Evolutionary conservation across 1,140 invertebrate species (phyloP), one percentile per base, ranked within the genome.

Genomic region (Brachystomella parvula): DNA sequence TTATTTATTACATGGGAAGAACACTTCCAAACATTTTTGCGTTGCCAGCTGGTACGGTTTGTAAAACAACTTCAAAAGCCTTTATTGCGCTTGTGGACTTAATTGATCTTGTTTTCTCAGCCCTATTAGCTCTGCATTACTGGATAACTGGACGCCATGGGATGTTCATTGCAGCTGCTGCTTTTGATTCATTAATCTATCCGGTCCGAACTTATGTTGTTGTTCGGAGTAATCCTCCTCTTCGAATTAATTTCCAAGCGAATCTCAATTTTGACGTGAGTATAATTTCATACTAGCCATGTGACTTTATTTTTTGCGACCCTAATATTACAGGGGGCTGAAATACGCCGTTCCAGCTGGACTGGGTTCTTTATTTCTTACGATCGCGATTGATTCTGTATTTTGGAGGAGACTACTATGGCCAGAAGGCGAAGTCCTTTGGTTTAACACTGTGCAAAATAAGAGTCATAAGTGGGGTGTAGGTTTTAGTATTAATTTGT

Each of bases 351-450:
- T 89, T 68, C 87, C 87, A 59, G 83, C 86, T 64, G 91, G 88
- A 33, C 68, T 89, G 57, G 76, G 82, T 58, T 82, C 86, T 75
- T 79, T 94, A 73, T 75, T 79, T 63, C 69, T 89, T 26, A 94
- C 94, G 2, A 81, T 98, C 31, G 66, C 82, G 9, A 80, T 97
- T 49, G 96, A 99, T 79, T 96, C 95, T 0, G 83, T 90, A 71
- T 94, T 98, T 78, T 99, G 96, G 96, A 81, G 83, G 65, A 80
- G 92, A 64, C 78, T 85, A 57, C 74, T 97, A 1, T 99, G 96
- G 96, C 96, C 96, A 0, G 96, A 99, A 82, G 94, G 92, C 29
- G 91, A 96, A 83, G 96, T 98, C 0, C 85, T 98, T 58, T 97
- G 89, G 84, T 99, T 91, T 78, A 99, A 99, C 78, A 88, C 90